A percentile compares a stretch with the other conserved stretches of the same genome.
Conservation (phyloP, 2,113 vertebrate species). For the Syngnathus floridae region DNA sequence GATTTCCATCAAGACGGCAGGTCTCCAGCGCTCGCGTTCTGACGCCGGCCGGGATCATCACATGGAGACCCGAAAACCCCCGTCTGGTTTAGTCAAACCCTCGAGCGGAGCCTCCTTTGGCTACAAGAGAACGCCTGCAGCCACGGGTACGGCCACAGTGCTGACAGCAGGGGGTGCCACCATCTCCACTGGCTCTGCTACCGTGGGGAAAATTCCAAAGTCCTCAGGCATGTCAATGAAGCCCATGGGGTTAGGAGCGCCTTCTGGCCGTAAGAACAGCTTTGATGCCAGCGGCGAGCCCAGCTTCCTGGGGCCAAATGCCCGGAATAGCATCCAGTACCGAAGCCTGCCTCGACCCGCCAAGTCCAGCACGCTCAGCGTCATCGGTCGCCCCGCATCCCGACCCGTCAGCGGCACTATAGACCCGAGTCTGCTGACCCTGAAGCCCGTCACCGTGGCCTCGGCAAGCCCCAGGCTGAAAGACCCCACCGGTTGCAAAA, state of each 20-base stretch:
- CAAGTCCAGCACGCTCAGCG: conserved; percentile 90
- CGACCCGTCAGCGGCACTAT: conserved; percentile 83
- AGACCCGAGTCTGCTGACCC: conserved; percentile 80
- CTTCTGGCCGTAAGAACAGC: conserved; percentile 83
- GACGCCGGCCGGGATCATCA: conserved; percentile 86
- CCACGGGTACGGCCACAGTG: conserved; percentile 84
- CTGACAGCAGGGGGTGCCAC: conserved; percentile 81
- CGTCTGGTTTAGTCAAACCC: conserved; percentile 85
- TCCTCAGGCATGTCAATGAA: conserved; percentile 90
- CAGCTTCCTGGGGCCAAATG: conserved; percentile 82
- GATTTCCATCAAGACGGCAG: conserved; percentile 77
- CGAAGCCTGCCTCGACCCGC: conserved; percentile 93
- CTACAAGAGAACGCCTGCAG: conserved; percentile 82
- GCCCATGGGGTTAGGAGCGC: conserved; percentile 63
- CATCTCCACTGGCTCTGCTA: conserved; percentile 78
- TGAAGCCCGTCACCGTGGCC: conserved; percentile 72
- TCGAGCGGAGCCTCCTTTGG: conserved; percentile 81
- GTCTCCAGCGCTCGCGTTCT: conserved; percentile 88
- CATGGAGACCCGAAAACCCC: conserved; percentile 85
- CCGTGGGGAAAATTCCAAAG: conserved; percentile 86
- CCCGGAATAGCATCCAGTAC: conserved; percentile 90
- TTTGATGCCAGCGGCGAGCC: conserved; percentile 82
- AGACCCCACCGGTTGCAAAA: conserved; percentile 68
- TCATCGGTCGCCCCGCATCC: conserved; percentile 73
- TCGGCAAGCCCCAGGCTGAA: conserved; percentile 71